phyloP scores from a whole-genome alignment of 2,113 vertebrate genomes.

The Nipponia nippon region DNA sequence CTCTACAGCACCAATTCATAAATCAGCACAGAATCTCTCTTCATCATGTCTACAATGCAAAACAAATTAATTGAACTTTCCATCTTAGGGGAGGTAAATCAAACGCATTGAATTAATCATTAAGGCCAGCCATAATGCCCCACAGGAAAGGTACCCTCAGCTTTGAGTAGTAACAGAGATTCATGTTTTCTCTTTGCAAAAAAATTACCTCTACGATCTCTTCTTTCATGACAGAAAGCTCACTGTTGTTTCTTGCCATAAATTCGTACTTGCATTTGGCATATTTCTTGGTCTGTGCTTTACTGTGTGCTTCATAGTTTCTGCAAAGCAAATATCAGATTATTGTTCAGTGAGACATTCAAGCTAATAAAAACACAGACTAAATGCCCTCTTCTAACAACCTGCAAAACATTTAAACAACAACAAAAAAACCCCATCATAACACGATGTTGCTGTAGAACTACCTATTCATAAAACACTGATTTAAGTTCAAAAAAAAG shows the following conservation, averaged over 20 bases:
- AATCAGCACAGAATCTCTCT: neutral
- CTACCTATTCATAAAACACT: neutral
- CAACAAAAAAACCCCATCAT: too few relatives aligned
- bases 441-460: neutral
- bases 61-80: neutral
- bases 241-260: constrained; percentile 89
- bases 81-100: neutral
- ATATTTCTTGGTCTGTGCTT: constrained; percentile 77
- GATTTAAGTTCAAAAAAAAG: neutral
- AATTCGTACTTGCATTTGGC: constrained; percentile 96
- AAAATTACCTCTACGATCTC: constrained; percentile 88
- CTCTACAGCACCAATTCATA: neutral
- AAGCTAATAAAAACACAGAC: neutral
- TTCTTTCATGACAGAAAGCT: constrained; percentile 91
- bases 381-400: neutral
- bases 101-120: neutral
- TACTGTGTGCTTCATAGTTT: constrained; percentile 73
- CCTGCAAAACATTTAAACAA: neutral
- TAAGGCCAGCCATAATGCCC: neutral
- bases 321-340: constrained; percentile 66
- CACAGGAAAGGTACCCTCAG: neutral
- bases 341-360: neutral
- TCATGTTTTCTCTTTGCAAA: neutral
- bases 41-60: neutral
- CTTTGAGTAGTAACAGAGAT: neutral